Conservation (phyloP, 2,113 vertebrate species). For the Dolichotis patagonum region DNA sequence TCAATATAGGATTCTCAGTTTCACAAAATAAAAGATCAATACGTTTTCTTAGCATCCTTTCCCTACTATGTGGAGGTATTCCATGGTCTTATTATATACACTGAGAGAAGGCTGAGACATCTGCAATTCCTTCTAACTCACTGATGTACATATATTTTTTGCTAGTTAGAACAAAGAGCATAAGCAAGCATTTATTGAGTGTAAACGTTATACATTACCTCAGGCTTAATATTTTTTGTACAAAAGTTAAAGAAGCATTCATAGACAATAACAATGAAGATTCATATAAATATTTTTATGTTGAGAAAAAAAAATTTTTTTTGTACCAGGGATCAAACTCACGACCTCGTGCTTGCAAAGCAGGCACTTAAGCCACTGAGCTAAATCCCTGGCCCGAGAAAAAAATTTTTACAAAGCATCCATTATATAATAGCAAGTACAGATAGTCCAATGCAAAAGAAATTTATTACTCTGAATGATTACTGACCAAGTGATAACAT, state of each 20-base stretch:
- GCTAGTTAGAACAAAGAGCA: conserved; percentile 11
- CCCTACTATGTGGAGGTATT: neutral
- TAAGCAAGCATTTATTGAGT: neutral
- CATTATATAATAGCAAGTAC: neutral
- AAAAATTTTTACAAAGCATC: neutral
- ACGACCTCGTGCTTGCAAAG: no score
- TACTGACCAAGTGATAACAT: neutral
- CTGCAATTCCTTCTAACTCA: neutral
- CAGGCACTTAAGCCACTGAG: no score
- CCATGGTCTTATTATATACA: neutral
- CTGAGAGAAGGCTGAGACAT: neutral
- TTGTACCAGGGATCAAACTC: no score
- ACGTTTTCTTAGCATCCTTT: neutral
- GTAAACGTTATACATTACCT: neutral
- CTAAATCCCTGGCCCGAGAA: no score
- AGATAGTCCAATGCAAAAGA: conserved; percentile 12
- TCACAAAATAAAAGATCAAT: conserved; percentile 16
- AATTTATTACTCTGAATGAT: conserved; percentile 24
- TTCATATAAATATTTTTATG: neutral
- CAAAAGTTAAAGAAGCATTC: neutral
- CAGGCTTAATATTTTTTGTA: neutral
- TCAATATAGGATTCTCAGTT: conserved; percentile 5
- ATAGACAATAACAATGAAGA: conserved; percentile 14
- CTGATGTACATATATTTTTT: neutral
- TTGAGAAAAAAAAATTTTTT: neutral